phyloP scores from a whole-genome alignment of 1,140 invertebrate genomes.

The Diprion similis region DNA sequence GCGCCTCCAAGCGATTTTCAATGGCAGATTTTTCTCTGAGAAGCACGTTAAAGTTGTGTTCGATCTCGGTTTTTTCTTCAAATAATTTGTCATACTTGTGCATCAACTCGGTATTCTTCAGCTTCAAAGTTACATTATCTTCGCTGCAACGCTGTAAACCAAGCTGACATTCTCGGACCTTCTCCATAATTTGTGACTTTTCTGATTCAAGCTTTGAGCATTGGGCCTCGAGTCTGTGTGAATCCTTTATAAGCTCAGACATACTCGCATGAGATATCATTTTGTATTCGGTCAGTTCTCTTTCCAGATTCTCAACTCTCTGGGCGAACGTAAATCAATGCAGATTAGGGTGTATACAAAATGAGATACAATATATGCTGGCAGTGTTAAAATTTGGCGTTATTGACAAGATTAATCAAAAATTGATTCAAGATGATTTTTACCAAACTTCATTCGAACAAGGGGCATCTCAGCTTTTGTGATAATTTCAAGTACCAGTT shows the following conservation, averaged over 20 bases:
- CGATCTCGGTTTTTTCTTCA: neutral
- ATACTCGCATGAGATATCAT: neutral
- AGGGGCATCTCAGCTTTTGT: no score
- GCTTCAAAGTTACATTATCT: neutral
- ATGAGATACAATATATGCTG: no score
- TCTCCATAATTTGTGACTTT: neutral
- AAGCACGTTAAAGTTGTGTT: neutral
- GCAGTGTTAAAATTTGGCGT: no score
- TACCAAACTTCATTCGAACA: no score
- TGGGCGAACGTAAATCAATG: neutral
- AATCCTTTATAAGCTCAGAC: neutral
- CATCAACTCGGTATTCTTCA: slow-evolving; percentile 2
- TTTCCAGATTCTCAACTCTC: neutral
- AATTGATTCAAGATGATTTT: no score
- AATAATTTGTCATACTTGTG: neutral
- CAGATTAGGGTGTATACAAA: no score
- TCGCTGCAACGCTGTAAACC: neutral
- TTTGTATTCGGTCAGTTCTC: neutral
- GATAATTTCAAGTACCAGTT: no score
- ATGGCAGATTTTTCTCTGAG: neutral
- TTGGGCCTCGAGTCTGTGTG: neutral
- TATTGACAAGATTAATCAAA: no score
- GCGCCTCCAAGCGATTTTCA: neutral
- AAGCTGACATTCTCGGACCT: neutral
- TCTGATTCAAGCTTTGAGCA: neutral